Percentiles rank a stretch among this genome's conserved stretches.
Conservation (phyloP, 2,888 invertebrate species). For the Agrochola lychnidis region DNA sequence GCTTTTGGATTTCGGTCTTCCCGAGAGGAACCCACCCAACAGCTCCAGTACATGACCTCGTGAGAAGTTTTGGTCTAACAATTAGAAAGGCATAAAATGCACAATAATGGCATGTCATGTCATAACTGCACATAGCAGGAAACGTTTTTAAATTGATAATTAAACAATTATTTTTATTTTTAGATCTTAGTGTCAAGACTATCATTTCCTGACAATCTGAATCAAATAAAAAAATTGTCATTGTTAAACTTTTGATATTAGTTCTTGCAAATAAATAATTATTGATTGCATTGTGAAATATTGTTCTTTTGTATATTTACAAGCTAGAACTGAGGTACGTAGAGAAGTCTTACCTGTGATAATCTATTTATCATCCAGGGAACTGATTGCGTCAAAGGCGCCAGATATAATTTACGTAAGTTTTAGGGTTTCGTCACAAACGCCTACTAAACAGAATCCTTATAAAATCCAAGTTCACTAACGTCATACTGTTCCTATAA, state of each 20-base stretch:
- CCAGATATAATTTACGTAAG: constrained; percentile 62
- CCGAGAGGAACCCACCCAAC: background rate
- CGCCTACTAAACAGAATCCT: constrained; percentile 62
- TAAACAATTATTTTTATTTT: constrained; percentile 39
- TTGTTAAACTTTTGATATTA: constrained; percentile 14
- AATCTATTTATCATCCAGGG: constrained; percentile 59
- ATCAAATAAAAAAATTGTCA: constrained; percentile 9
- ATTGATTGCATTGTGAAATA: constrained; percentile 19
- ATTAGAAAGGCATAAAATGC: constrained; percentile 23
- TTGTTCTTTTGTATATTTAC: constrained; percentile 12
- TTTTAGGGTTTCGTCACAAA: constrained; percentile 66
- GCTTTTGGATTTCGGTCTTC: background rate
- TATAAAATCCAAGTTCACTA: constrained; percentile 51
- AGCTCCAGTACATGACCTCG: background rate
- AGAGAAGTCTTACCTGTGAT: constrained; percentile 45
- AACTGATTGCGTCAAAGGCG: constrained; percentile 58
- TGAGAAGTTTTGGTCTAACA: background rate
- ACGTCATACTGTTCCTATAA: constrained; percentile 16
- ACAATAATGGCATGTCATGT: background rate
- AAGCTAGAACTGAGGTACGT: constrained; percentile 10
- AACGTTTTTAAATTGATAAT: constrained; percentile 22
- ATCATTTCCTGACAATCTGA: constrained; percentile 32
- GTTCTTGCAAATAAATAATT: constrained; percentile 6
- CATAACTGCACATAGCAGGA: constrained; percentile 38
- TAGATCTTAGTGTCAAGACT: constrained; percentile 20